Base-by-base conservation (phyloP, 2,888 invertebrate genomes). In the Aphidoletes aphidimyza region DNA sequence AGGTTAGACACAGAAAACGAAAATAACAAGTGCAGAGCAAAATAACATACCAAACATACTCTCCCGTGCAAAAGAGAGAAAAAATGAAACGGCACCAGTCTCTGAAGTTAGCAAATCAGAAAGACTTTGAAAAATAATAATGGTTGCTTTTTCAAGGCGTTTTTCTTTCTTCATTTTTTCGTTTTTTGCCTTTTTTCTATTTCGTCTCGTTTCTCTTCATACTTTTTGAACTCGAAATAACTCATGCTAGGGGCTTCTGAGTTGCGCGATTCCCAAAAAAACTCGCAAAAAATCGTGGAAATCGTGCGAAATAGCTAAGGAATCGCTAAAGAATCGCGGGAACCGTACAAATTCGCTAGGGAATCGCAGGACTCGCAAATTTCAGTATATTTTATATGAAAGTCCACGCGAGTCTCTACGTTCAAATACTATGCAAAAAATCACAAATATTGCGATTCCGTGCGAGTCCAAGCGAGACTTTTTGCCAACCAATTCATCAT, bases 1-100 rank as follows among this genome's bases (percentile, higher is more conserved):
- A 39, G 39, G 11, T n/a, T 5, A 39, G 39, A 39, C 5, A 47
- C 9, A 17, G 47, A 47, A 47, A 47, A 47, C 17, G 47, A 47
- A 54, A 54, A 22, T 54, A 54, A 54, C 54, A 54, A 54, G 54
- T 22, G 54, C 54, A 22, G 54, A 54, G 22, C 54, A 54, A 54
- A n/a, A 54, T 54, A 11, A 54, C 54, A 54, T n/a, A 22, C 54
- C 22, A 54, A 54, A 54, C 54, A 11, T 22, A 54, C 22, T 22
- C 22, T n/a, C 54, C 22, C 9, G 39, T 5, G 39, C 5, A 11
- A 39, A 11, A 39, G 39, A 39, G 39, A 39, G 39, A 54, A 47
- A 17, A 19, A 54, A 54, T 54, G 54, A 19, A 54, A 54, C 22
- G 54, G n/a, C 19, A 19, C 47, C 47, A 19, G 47, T 47, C n/a